Percentiles rank a stretch among this genome's conserved stretches.
Conservation (phyloP, 2,888 invertebrate species). For the Philonicus albiceps region DNA sequence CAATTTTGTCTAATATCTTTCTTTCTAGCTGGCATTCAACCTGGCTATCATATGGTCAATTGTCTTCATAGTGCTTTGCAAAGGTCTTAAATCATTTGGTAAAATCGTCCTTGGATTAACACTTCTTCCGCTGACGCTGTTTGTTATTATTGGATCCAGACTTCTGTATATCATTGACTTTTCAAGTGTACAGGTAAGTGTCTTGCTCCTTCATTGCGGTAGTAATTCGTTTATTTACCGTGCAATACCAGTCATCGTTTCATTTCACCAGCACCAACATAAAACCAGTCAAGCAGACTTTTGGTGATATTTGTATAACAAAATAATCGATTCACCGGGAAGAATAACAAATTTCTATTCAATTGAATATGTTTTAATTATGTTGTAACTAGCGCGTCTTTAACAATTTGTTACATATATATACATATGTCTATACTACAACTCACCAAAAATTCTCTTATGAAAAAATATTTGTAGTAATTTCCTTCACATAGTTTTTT, state of each 20-base stretch:
- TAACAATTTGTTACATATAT: too few relatives aligned
- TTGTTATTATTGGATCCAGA: constrained; percentile 56
- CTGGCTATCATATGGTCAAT: constrained; percentile 90
- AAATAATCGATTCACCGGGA: too few relatives aligned
- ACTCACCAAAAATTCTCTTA: too few relatives aligned
- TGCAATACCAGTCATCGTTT: not conserved
- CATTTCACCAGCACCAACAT: not conserved
- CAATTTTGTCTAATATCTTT: constrained; percentile 43
- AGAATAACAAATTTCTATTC: too few relatives aligned
- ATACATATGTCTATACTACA: too few relatives aligned
- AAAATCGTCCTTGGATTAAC: constrained; percentile 76
- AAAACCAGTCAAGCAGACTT: too few relatives aligned
- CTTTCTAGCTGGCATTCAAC: constrained; percentile 88
- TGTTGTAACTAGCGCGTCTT: too few relatives aligned
- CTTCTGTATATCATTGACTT: constrained; percentile 57
- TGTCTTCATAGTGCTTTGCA: constrained; percentile 85
- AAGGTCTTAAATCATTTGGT: constrained; percentile 73
- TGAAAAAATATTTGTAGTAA: too few relatives aligned
- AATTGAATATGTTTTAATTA: too few relatives aligned
- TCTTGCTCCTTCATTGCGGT: not conserved
- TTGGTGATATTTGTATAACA: too few relatives aligned
- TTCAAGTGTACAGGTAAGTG: constrained; percentile 51
- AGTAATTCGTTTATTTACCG: not conserved
- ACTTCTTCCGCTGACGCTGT: constrained; percentile 79
- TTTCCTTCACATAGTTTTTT: too few relatives aligned